A percentile compares a stretch with the other conserved stretches of the same genome.
phyloP scores from a whole-genome alignment of 37 sponge, comb jelly and placozoan species.

The Cladorhizidae sp. region DNA sequence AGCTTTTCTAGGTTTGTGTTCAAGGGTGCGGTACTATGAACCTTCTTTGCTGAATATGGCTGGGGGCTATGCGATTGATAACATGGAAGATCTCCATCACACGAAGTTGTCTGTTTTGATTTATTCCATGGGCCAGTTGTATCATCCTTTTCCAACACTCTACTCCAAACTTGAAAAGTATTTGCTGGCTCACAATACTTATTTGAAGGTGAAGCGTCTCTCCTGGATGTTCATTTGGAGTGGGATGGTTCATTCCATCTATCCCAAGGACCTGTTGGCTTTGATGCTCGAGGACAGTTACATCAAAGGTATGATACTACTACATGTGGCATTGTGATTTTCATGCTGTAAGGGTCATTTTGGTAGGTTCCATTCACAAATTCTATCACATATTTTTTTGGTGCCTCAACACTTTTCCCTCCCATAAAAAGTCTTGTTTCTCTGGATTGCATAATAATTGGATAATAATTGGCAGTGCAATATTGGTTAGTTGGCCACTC shows the following conservation, averaged over 20 bases:
- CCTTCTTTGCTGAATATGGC: neutral
- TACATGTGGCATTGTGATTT: too few relatives aligned
- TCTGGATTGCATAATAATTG: too few relatives aligned
- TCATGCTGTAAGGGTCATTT: too few relatives aligned
- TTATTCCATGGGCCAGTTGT: neutral
- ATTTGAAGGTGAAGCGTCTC: neutral
- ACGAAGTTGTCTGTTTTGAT: neutral
- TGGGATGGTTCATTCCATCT: neutral
- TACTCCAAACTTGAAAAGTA: neutral
- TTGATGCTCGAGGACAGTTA: neutral
- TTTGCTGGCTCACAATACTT: neutral
- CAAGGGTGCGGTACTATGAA: neutral
- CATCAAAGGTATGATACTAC: neutral
- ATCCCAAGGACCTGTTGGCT: neutral
- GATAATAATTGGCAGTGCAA: too few relatives aligned
- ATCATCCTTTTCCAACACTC: neutral
- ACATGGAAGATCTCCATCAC: neutral
- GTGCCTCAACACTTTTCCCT: too few relatives aligned
- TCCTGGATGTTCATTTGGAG: neutral
- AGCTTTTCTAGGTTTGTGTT: neutral
- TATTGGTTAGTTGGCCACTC: too few relatives aligned
- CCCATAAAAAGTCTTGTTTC: too few relatives aligned
- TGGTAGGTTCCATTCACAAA: too few relatives aligned
- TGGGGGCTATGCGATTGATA: neutral
- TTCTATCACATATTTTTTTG: too few relatives aligned